Percentiles rank a stretch among this genome's conserved stretches.
Conservation (phyloP, 1,140 invertebrate genomes). For the Trichonephila inaurata region DNA sequence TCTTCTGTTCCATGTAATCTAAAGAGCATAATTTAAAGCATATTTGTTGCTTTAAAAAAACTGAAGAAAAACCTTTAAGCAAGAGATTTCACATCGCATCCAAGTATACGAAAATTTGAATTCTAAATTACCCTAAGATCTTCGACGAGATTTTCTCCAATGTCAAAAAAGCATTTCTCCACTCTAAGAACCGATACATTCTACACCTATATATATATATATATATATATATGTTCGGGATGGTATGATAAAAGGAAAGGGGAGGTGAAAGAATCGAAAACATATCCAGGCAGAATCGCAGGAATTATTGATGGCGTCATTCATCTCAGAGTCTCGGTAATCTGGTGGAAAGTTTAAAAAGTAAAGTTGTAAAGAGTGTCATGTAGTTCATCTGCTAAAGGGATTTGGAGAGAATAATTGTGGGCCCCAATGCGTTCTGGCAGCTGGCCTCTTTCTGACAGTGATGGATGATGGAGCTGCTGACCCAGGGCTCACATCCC, state of each 20-base stretch:
- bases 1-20: slow-evolving; percentile 1
- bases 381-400: slow-evolving; percentile 76
- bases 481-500: slow-evolving; percentile 69
- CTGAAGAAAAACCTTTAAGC: slow-evolving; percentile 3
- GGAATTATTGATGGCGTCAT: slow-evolving; percentile 75
- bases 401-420: slow-evolving; percentile 77
- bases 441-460: slow-evolving; percentile 73
- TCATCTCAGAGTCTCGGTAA: slow-evolving; percentile 71
- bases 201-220: slow-evolving; percentile 1
- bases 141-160: not conserved
- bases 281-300: slow-evolving; percentile 34
- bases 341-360: slow-evolving; percentile 76
- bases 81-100: slow-evolving; percentile 1
- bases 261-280: slow-evolving; percentile 37
- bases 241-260: not conserved
- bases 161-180: slow-evolving; percentile 29
- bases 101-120: slow-evolving; percentile 47
- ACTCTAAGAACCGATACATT: slow-evolving; percentile 5
- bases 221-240: not conserved
- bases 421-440: slow-evolving; percentile 73
- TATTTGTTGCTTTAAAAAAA: slow-evolving; percentile 8
- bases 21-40: slow-evolving; percentile 17
- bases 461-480: slow-evolving; percentile 69
- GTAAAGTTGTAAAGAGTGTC: slow-evolving; percentile 75
- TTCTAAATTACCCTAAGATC: slow-evolving; percentile 34